phyloP scores from a whole-genome alignment of 2,797 vertebrate genomes.

The Ctenochaetus hawaiiensis region DNA sequence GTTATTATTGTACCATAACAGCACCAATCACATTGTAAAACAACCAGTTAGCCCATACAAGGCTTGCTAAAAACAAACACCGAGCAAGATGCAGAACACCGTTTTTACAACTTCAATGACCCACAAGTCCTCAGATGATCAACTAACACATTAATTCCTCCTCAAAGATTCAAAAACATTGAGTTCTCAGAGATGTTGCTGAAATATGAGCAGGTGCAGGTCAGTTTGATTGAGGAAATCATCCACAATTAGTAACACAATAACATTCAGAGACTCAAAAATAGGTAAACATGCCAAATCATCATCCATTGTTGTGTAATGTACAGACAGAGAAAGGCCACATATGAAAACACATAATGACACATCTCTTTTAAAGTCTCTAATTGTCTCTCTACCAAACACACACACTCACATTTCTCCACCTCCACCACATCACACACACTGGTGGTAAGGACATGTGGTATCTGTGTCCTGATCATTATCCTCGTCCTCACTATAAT shows the following conservation, averaged over 20 bases:
- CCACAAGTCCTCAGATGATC: neutral
- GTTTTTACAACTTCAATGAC: neutral
- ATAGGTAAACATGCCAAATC: too few species aligned
- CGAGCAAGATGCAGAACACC: too few species aligned
- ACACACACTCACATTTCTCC: slow-evolving; percentile 14
- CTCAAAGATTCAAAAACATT: neutral
- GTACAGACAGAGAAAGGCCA: neutral
- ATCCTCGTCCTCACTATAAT: slow-evolving; percentile 43
- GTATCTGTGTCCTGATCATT: slow-evolving; percentile 41
- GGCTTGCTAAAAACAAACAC: too few species aligned
- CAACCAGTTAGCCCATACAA: too few species aligned
- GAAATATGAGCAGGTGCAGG: neutral
- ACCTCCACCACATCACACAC: slow-evolving; percentile 53
- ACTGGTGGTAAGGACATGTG: slow-evolving; percentile 33
- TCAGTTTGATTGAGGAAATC: neutral
- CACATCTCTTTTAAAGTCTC: slow-evolving; percentile 27
- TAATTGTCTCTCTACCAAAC: slow-evolving; percentile 31
- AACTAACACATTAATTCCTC: neutral
- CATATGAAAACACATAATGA: slow-evolving; percentile 12
- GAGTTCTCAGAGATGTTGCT: neutral
- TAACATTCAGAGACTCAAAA: neutral
- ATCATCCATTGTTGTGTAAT: too few species aligned
- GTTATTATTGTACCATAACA: neutral
- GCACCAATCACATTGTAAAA: neutral
- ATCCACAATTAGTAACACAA: neutral